Conservation (phyloP, 2,797 vertebrate genomes). For the Craterocephalus amniculus region DNA sequence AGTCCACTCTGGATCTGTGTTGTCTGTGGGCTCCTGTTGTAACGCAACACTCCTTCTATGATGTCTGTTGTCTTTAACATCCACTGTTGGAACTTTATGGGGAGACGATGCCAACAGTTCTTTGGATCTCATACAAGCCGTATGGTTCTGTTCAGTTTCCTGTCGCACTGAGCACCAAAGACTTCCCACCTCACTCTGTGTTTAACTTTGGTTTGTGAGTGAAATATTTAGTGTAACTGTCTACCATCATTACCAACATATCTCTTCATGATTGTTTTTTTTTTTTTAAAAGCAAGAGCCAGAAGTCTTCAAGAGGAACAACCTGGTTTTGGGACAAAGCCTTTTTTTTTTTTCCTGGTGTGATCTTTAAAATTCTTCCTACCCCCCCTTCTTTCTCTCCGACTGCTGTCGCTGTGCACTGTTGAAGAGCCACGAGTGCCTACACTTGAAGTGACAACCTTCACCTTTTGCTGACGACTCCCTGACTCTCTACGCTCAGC, state of each 20-base stretch:
- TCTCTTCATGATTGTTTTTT: conserved; percentile 35
- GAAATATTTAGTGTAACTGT: conserved; percentile 6
- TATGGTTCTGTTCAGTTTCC: conserved; percentile 33
- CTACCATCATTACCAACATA: conserved; percentile 33
- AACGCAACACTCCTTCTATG: conserved; percentile 42
- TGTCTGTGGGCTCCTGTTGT: conserved; percentile 39
- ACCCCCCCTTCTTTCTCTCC: conserved; percentile 22
- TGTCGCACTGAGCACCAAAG: conserved; percentile 68
- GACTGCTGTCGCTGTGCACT: conserved; percentile 65
- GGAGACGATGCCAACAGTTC: conserved; percentile 45
- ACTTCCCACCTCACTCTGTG: conserved; percentile 39
- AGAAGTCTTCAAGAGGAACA: conserved; percentile 38
- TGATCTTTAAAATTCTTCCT: not conserved
- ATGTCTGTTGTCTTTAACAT: conserved; percentile 29
- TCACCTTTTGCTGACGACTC: conserved; percentile 58
- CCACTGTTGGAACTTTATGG: conserved; percentile 21
- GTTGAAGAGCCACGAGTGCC: conserved; percentile 80
- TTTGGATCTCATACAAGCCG: conserved; percentile 25
- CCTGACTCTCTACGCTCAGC: conserved; percentile 36
- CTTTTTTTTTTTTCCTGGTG: conserved; percentile 23
- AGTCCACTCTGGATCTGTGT: conserved; percentile 36
- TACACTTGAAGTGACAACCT: conserved; percentile 66
- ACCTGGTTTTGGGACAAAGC: conserved; percentile 38
- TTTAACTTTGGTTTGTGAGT: conserved; percentile 11
- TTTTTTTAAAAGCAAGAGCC: conserved; percentile 36